Evolutionary conservation across 2,888 invertebrate species (phyloP), one percentile per base, ranked within the genome.

Genomic region (Caenorhabditis afra): DNA sequence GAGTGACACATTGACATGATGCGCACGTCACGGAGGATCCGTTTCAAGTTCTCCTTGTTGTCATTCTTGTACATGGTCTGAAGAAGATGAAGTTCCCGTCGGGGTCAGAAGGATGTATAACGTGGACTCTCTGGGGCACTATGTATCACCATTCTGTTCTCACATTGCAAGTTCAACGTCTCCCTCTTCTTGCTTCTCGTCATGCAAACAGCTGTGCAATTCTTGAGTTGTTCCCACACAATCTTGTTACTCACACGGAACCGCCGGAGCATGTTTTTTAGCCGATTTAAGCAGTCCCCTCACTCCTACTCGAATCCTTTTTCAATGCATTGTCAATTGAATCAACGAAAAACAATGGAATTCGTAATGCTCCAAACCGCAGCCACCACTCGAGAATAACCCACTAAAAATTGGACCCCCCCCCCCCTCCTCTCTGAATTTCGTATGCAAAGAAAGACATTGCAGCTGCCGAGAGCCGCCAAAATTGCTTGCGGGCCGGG

Each of bases 21-120:
- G 14, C 71, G 52, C 16, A 80, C 70, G 41, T 80, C 80, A 18
- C 76, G 75, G 12, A 80, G 66, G 37, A 80, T 80, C 39, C 80
- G 59, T 61, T 76, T 75, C 50, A 75, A 53, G 20, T 59, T 74
- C 29, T 80, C 76, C 39, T 80, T 80, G 44, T 80, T 76, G 62
- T 75, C 66, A 58, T 75, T 80, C 47, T 80, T 80, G 67, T 76
- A 74, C 80, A 80, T 80, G 8, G 80, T 80, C 80, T 80, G 70
- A 65, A 79, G 55, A 65, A 59, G 58, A 58, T 41, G n/a, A 49
- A 71, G 55, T 61, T 61, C 47, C n/a, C 29, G 29, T 5, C 7
- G 14, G 41, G 41, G 44, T 37, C 37, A n/a, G 4, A 29, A 7
- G 29, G 39, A 23, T 41, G 29, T 45, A 44, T 45, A 47, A 35